Base-by-base conservation (phyloP, 2,797 vertebrate genomes). In the Sebastes taczanowskii region DNA sequence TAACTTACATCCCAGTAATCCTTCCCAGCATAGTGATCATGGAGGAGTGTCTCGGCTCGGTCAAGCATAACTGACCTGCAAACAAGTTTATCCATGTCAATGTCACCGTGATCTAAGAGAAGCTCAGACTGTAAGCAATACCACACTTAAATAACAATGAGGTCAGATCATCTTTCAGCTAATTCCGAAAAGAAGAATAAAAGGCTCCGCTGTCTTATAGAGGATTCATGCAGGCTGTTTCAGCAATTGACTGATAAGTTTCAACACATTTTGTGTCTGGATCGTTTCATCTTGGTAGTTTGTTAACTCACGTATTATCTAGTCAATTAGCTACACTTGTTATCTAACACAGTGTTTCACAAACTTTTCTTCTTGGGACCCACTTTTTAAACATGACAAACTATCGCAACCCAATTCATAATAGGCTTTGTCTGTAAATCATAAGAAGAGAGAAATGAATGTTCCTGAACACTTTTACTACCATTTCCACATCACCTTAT, bases 1-100 rank as follows among this genome's bases (percentile, higher is more conserved):
- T 55, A 5, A 97, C 98, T 97, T 95, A 99, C 99, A 86, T 99
- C 95, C 99, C 99, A 99, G 90, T 99, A 99, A 88, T 98, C 97
- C 90, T 96, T 99, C 42, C 98, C 97, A 71, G 98, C 97, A 14
- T 99, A 99, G 90, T 98, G 97, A 90, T 99, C 98, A 42, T 99
- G 99, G 25, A 99, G 97, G 46, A 99, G 96, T 35, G 97, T 99
- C 92, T 99, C 99, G 7, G 98, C 98, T 95, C 98, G 94, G 93
- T 99, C 99, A 74, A 99, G 84, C 98, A 99, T 97, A 82, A 99
- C 96, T 56, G 99, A 99, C 89, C 99, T 99, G 83, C 64, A 82
- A 85, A 74, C 6, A 52, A 6, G 4, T 67, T 25, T 6, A 58
- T 59, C 10, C 1, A 25, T 49, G 56, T 66, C 14, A 66, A 5